Evolutionary conservation across 2,797 vertebrate genomes (phyloP).

Genomic region (Aplochiton taeniatus): DNA sequence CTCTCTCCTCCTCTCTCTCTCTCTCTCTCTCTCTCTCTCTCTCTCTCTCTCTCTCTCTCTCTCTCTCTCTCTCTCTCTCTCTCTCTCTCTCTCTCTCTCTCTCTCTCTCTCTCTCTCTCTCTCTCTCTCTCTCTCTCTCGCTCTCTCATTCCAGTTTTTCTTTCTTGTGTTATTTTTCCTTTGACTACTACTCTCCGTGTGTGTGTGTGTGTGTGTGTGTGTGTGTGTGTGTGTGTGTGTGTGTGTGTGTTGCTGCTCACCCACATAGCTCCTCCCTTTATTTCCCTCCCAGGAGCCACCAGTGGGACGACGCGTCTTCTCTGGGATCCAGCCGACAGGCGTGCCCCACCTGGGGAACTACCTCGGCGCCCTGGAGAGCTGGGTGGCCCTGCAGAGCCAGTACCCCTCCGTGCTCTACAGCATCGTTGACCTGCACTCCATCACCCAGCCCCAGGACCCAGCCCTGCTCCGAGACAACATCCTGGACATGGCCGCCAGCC

Average conservation of each 20-base stretch:
- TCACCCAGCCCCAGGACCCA: conserved; percentile 89
- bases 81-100: background rate
- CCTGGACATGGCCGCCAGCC: conserved; percentile 88
- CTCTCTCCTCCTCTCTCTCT: background rate
- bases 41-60: background rate
- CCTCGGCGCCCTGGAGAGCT: conserved; percentile 90
- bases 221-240: background rate
- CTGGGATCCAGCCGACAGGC: conserved; percentile 94
- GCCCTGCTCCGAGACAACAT: conserved; percentile 76
- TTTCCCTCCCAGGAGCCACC: conserved; percentile 34
- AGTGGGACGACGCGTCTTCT: conserved; percentile 78
- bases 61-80: background rate
- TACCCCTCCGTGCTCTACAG: conserved; percentile 84
- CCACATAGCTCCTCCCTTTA: background rate
- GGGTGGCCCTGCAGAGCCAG: conserved; percentile 84
- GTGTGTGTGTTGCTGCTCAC: background rate
- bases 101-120: conserved; percentile 5
- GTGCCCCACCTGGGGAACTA: conserved; percentile 93
- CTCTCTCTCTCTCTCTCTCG: conserved; percentile 6
- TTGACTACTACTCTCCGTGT: background rate
- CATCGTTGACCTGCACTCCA: conserved; percentile 93
- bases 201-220: no score
- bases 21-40: background rate
- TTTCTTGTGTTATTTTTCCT: background rate
- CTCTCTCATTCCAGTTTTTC: background rate